Base-by-base conservation (phyloP, 2,797 vertebrate species). In the Chlorospingus flavigularis region DNA sequence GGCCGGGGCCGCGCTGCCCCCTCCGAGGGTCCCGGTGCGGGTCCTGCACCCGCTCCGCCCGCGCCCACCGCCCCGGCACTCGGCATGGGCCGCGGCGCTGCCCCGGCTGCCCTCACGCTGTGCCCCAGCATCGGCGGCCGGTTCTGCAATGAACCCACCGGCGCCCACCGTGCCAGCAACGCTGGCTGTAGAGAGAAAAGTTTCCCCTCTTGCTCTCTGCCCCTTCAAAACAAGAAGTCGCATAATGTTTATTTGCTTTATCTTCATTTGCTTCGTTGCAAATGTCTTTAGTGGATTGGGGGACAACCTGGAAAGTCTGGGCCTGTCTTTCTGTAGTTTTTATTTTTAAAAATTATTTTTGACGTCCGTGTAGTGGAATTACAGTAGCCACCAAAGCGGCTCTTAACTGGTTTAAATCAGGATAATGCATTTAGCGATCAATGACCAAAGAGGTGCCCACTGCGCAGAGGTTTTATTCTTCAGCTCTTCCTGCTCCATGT, bases 331-430 rank as follows among this genome's bases (percentile, higher is more conserved):
- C 7, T 2, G n/a, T 55, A 5, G n/a, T 4, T 18, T 24, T 24
- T 4, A 16, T 57, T 57, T 25, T 58, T 37, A 17, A 26, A 8
- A 33, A 11, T 14, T 23, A 7, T 13, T 13, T 35, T 28, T 28
- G 86, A 33, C 35, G 4, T 10, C 48, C 10, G 17, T 95, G 86
- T 91, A 90, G 86, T 71, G 67, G 85, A 84, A 89, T 92, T 86
- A 86, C 92, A 86, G 88, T 53, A 90, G 75, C 74, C 77, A 37
- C n/a, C 75, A 76, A 83, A 39, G 68, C 24, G 21, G 43, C 70
- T 72, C 42, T 31, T 88, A 88, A 78, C 54, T 92, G 88, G 53
- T 90, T 96, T 90, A 93, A 83, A 82, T 96, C 89, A 92, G 70
- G 53, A 76, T 90, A 94, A 47, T 4, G 7, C 53, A 13, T 47